Evolutionary conservation across 92 coral and sea anemone genomes (phyloP).

Genomic region (Parazoanthus swiftii): DNA sequence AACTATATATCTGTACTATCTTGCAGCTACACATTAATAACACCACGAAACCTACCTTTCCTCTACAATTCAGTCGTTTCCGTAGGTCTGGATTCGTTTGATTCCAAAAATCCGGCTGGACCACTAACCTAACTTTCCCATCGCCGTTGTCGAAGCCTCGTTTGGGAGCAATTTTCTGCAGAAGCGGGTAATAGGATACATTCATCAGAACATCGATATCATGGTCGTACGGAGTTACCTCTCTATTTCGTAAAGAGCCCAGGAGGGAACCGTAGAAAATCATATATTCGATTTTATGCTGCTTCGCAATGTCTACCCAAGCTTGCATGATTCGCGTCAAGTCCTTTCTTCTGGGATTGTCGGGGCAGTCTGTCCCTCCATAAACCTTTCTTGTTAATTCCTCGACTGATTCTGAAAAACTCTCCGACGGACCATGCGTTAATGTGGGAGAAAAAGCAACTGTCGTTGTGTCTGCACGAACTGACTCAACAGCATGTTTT

Average conservation of each 20-base stretch:
- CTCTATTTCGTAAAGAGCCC: slow-evolving; percentile 29
- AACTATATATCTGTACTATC: no score
- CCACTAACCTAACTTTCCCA: slow-evolving; percentile 8
- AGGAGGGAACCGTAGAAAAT: slow-evolving; percentile 10
- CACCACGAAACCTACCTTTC: slow-evolving; percentile 9
- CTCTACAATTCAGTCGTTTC: slow-evolving; percentile 18
- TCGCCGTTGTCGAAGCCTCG: slow-evolving; percentile 19
- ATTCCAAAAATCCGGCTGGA: slow-evolving; percentile 15
- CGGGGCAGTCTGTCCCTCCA: slow-evolving; percentile 22
- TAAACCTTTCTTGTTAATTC: slow-evolving; percentile 25
- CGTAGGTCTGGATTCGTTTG: not conserved
- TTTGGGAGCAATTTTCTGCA: slow-evolving; percentile 4
- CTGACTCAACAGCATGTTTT: not conserved
- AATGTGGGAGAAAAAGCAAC: not conserved
- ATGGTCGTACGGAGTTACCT: slow-evolving; percentile 18
- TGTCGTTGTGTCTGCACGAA: not conserved
- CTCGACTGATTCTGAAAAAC: slow-evolving; percentile 1
- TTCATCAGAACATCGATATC: slow-evolving; percentile 18
- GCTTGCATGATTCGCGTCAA: slow-evolving; percentile 1
- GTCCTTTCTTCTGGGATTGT: slow-evolving; percentile 22
- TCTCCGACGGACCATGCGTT: not conserved
- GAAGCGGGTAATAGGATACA: slow-evolving; percentile 1
- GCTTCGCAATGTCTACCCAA: slow-evolving; percentile 13
- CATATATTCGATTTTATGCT: slow-evolving; percentile 14
- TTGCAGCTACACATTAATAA: no score